A percentile compares a stretch with the other conserved stretches of the same genome.
phyloP scores from a whole-genome alignment of 2,113 vertebrate genomes.

The Apistogramma diplotaenia region DNA sequence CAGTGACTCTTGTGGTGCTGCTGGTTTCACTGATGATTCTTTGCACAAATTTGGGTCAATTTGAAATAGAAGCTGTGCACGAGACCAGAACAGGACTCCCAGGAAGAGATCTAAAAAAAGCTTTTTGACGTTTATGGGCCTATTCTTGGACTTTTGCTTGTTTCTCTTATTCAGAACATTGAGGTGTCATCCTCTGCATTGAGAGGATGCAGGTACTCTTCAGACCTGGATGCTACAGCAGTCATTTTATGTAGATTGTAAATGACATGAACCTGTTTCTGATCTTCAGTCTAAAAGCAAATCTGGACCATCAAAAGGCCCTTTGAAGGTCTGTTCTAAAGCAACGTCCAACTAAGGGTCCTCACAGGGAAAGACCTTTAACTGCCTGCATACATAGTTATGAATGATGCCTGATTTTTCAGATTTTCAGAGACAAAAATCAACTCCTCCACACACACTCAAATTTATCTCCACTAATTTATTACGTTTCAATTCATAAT shows the following conservation, averaged over 20 bases:
- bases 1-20: no score
- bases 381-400: not conserved
- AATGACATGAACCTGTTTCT: not conserved
- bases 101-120: no score
- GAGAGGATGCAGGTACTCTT: not conserved
- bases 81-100: no score
- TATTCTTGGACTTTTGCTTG: no score
- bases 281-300: not conserved
- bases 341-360: not conserved
- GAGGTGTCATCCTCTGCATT: not conserved
- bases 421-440: not conserved
- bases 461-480: not conserved
- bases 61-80: not conserved
- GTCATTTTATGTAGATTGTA: not conserved
- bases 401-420: not conserved
- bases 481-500: not conserved
- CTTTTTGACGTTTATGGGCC: rapidly evolving
- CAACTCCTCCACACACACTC: not conserved
- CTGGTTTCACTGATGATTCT: not conserved
- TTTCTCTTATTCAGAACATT: no score
- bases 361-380: not conserved
- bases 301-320: not conserved
- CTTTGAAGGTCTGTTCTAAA: not conserved
- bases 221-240: not conserved
- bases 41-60: no score